Percentiles rank a stretch among this genome's conserved stretches.
These are phyloP conservation scores for Blastobasis lacticolella DNA, from an alignment of 2,888 invertebrate species.

Conservation along the genomic window DNA sequence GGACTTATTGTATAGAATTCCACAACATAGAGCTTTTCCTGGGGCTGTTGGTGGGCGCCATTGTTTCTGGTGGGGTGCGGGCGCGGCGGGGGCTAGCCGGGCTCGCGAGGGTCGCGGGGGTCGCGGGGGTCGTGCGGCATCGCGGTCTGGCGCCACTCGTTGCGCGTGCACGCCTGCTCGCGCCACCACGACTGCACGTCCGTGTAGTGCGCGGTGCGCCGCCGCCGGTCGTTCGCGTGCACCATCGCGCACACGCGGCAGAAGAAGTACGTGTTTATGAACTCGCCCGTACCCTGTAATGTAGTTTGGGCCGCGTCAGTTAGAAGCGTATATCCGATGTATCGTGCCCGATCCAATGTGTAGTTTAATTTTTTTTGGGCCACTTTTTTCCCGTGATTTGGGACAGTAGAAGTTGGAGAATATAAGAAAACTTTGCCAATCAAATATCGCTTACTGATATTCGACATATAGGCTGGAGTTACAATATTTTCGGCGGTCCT, in stretches of 20 bases:
- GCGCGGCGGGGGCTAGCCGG: not conserved
- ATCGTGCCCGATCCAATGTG: too few relatives aligned
- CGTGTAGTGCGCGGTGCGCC: slow-evolving; percentile 75
- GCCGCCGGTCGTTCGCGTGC: slow-evolving; percentile 76
- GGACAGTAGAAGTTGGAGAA: too few relatives aligned
- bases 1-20: too few relatives aligned
- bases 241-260: slow-evolving; percentile 91
- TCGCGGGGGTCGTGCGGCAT: slow-evolving; percentile 8
- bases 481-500: too few relatives aligned
- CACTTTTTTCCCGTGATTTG: too few relatives aligned
- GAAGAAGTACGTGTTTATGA: slow-evolving; percentile 97
- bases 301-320: not conserved
- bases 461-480: too few relatives aligned
- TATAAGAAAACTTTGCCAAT: too few relatives aligned
- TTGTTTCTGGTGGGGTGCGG: not conserved
- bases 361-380: too few relatives aligned
- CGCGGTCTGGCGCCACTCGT: slow-evolving; percentile 44
- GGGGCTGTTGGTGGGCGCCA: too few relatives aligned
- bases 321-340: too few relatives aligned
- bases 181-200: slow-evolving; percentile 97
- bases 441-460: too few relatives aligned
- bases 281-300: slow-evolving; percentile 89
- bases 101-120: not conserved
- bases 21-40: too few relatives aligned
- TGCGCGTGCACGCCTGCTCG: slow-evolving; percentile 79